Percentiles rank a stretch among this genome's conserved stretches.
phyloP scores from a whole-genome alignment of 1,140 invertebrate species.

The Caerostris extrusa region DNA sequence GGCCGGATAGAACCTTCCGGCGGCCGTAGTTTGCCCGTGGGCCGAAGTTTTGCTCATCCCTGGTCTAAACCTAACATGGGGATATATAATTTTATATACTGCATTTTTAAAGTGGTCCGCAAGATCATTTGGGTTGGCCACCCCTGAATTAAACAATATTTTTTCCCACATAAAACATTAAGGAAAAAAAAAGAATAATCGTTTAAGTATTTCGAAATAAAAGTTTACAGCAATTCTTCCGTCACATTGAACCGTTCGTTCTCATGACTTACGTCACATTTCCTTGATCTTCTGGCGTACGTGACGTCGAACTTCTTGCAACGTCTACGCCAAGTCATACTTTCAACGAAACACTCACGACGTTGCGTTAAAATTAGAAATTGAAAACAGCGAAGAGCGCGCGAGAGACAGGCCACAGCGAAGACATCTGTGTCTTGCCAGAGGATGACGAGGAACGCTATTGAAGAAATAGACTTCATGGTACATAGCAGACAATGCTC shows the following conservation, averaged over 20 bases:
- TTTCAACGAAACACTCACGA: not conserved
- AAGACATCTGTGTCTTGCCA: conserved; percentile 37
- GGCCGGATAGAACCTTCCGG: too few relatives aligned
- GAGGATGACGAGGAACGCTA: not conserved
- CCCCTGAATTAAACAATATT: too few relatives aligned
- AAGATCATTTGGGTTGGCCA: too few relatives aligned
- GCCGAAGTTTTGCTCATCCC: too few relatives aligned
- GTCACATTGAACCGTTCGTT: not conserved
- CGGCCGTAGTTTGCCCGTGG: too few relatives aligned
- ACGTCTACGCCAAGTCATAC: conserved; percentile 5
- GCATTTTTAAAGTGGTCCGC: too few relatives aligned
- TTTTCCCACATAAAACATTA: too few relatives aligned
- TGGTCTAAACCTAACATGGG: too few relatives aligned
- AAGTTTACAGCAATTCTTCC: not conserved
- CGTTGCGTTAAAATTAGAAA: conserved; percentile 33
- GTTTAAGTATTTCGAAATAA: too few relatives aligned
- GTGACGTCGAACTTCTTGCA: not conserved
- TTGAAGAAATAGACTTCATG: not conserved
- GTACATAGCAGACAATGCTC: not conserved
- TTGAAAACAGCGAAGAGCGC: not conserved
- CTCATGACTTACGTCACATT: not conserved
- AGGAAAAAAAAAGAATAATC: too few relatives aligned
- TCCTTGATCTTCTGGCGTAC: not conserved
- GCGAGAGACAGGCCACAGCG: not conserved
- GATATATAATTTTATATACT: too few relatives aligned